Conservation (phyloP, 2,113 vertebrate genomes). For the Bombycilla garrulus region DNA sequence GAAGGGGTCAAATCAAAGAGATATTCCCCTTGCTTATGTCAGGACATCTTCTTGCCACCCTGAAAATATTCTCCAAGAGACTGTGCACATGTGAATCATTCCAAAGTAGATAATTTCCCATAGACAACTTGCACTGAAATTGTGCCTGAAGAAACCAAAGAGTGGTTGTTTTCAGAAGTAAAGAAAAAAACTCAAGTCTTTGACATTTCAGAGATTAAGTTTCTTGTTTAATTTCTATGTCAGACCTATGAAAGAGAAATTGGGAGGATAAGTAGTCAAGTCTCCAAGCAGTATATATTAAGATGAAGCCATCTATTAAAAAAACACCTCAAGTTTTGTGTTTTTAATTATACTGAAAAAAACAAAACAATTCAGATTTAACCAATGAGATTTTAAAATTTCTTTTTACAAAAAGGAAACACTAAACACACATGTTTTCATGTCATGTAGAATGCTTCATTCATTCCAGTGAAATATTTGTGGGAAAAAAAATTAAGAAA, state of each 20-base stretch:
- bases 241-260: not conserved
- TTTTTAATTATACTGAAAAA: not conserved
- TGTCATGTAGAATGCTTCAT: not conserved
- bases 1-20: not conserved
- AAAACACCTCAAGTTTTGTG: accelerated
- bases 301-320: not conserved
- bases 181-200: not conserved
- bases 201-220: not conserved
- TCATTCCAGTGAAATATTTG: not conserved
- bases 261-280: not conserved
- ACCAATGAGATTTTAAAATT: not conserved
- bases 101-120: not conserved
- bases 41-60: not conserved
- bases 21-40: not conserved
- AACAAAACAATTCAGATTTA: not conserved
- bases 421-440: not conserved
- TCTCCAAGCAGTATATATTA: not conserved
- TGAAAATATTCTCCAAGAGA: not conserved
- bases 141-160: not conserved
- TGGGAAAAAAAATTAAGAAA: not conserved
- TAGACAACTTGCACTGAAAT: not conserved
- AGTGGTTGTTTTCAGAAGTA: not conserved
- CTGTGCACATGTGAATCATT: not conserved
- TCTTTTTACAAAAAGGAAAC: not conserved
- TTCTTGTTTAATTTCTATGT: not conserved